Evolutionary conservation across 2,113 vertebrate genomes (phyloP).

Genomic region (Plotosus lineatus): DNA sequence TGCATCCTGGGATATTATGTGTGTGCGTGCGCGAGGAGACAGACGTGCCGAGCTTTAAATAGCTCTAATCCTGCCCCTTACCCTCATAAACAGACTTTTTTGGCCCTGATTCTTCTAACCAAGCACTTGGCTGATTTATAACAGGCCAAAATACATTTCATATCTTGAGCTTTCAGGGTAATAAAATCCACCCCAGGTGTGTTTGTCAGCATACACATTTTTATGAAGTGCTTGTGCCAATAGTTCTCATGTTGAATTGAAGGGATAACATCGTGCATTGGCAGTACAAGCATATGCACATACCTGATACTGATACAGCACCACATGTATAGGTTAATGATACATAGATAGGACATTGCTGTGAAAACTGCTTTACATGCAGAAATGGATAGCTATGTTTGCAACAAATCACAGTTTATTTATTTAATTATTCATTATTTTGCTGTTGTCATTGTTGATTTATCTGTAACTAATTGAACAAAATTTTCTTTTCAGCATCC

Average conservation of each 20-base stretch:
- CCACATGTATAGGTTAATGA: neutral
- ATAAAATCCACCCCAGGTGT: slow-evolving; percentile 35
- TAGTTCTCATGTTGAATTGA: neutral
- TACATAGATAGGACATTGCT: neutral
- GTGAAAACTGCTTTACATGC: neutral
- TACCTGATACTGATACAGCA: neutral
- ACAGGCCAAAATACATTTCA: slow-evolving; percentile 37
- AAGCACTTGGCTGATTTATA: slow-evolving; percentile 53
- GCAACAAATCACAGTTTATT: neutral
- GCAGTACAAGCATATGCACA: neutral
- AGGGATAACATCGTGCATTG: too few relatives aligned
- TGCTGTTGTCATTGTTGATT: neutral
- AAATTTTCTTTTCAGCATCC: neutral
- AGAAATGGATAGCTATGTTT: neutral
- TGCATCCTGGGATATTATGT: slow-evolving; percentile 53
- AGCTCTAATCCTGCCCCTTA: slow-evolving; percentile 67
- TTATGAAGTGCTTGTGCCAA: neutral
- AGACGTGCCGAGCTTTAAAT: slow-evolving; percentile 69
- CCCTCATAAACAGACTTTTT: slow-evolving; percentile 61
- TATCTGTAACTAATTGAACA: neutral
- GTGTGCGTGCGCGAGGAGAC: slow-evolving; percentile 59
- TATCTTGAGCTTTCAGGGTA: slow-evolving; percentile 16
- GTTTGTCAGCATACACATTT: slow-evolving; percentile 33
- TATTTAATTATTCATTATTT: neutral
- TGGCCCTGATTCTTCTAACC: slow-evolving; percentile 57